These are phyloP conservation scores for Arctocebus calabarensis DNA, from an alignment of 2,797 vertebrate species.

Conservation along the genomic window DNA sequence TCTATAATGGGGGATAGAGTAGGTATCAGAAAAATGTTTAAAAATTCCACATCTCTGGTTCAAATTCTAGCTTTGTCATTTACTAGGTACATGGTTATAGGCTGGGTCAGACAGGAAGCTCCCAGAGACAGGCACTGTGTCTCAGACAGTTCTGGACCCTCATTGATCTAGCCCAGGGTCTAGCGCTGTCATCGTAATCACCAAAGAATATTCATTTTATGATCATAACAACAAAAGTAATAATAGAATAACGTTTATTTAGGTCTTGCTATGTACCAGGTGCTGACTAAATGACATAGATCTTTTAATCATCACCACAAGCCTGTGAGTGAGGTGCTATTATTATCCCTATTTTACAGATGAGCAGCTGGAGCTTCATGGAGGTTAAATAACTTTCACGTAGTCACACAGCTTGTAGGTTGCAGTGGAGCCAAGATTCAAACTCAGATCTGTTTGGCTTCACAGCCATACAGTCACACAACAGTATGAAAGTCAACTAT, in stretches of 20 bases:
- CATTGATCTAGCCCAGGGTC: neutral
- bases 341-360: conserved; percentile 27
- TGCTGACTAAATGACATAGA: neutral
- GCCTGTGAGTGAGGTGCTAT: neutral
- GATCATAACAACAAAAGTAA: neutral
- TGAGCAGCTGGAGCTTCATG: neutral
- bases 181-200: neutral
- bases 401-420: neutral
- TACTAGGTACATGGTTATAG: neutral
- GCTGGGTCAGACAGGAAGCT: neutral
- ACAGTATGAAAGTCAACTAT: neutral
- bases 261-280: conserved; percentile 1
- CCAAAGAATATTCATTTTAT: conserved; percentile 3
- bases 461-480: neutral
- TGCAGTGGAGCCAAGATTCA: conserved; percentile 10
- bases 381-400: conserved; percentile 7
- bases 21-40: neutral
- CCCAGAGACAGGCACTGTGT: neutral
- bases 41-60: conserved; percentile 34
- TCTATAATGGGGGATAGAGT: neutral
- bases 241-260: conserved; percentile 32
- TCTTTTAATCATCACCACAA: conserved; percentile 8
- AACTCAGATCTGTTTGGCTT: neutral
- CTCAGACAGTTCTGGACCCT: neutral
- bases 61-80: conserved; percentile 13